Evolutionary conservation across 2,888 invertebrate species (phyloP).

Genomic region (Epinotia brunnichana): DNA sequence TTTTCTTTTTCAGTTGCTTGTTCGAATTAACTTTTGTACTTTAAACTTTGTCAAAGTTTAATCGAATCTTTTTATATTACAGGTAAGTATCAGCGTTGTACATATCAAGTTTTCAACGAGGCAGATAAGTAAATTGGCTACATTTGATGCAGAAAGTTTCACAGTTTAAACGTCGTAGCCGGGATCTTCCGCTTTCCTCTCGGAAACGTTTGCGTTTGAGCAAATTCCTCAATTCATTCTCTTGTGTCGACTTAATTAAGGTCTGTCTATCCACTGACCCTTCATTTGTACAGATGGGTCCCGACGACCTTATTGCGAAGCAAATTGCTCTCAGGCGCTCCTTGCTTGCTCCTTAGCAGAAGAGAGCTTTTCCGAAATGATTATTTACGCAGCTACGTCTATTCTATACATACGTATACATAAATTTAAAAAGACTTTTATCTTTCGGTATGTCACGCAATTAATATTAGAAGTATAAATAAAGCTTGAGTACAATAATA

Average conservation of each 20-base stretch:
- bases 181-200: slow-evolving; percentile 30
- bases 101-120: slow-evolving; percentile 45
- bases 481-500: slow-evolving; percentile 8
- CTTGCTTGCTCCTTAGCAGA: slow-evolving; percentile 62
- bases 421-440: slow-evolving; percentile 24
- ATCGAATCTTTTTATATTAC: slow-evolving; percentile 60
- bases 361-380: slow-evolving; percentile 49
- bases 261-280: slow-evolving; percentile 70
- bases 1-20: slow-evolving; percentile 45
- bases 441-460: slow-evolving; percentile 24
- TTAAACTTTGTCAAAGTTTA: slow-evolving; percentile 39
- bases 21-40: slow-evolving; percentile 39
- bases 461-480: slow-evolving; percentile 30
- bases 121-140: slow-evolving; percentile 37
- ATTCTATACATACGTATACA: no score
- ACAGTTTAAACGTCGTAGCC: slow-evolving; percentile 8
- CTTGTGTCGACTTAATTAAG: slow-evolving; percentile 72
- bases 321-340: slow-evolving; percentile 69
- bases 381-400: slow-evolving; percentile 45
- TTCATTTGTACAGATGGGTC: slow-evolving; percentile 78
- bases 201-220: slow-evolving; percentile 25
- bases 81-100: slow-evolving; percentile 67
- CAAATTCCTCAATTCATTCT: slow-evolving; percentile 43
- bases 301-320: slow-evolving; percentile 74
- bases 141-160: slow-evolving; percentile 37